Base-by-base conservation (phyloP, 2,113 vertebrate genomes). In the Python bivittatus region DNA sequence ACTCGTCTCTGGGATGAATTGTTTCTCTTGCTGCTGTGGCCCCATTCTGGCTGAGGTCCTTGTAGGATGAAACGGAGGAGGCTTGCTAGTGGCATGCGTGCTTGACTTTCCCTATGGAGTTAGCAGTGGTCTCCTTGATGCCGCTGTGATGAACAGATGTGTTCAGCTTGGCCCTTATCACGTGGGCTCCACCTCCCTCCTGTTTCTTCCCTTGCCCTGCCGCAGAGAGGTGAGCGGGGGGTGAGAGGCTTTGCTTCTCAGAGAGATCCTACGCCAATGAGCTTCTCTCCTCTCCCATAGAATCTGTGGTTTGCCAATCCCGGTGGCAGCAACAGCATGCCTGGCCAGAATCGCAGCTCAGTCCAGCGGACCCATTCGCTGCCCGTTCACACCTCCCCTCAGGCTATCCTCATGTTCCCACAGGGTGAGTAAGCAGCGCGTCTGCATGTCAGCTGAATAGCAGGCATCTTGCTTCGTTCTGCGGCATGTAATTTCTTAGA, bases 251-350 rank as follows among this genome's bases (percentile, higher is more conserved):
- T 54, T 53, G 84, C n/a, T 12, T 29, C 42, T 22, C 52, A 6
- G 11, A 4, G 25, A 3, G 27, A 22, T 3, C 4, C 20, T 0
- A 54, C 91, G 58, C 89, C 33, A 42, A 38, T 11, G 5, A 0
- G 23, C 53, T 53, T 48, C 48, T 93, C 48, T 93, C 91, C 5
- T 86, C 56, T 42, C 56, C 56, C 91, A 11, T 93, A 99, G 99
- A 99, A 97, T 94, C 96, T 99, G 94, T 99, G 99, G 99, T 99
- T 99, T 96, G 98, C 98, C 96, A 99, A 99, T 95, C 98, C 98
- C 0, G 98, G 99, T 90, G 99, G 98, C 96, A 99, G 98, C 96
- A 99, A 99, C 98, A 99, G 98, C 97, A 99, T 99, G 98, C 98
- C 99, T 61, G 98, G 98, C 96, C 98, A 99, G 98, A 99, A 98